Percentiles rank a stretch among this genome's conserved stretches.
phyloP scores from a whole-genome alignment of 2,797 vertebrate genomes.

The Sebastes oblongus region DNA sequence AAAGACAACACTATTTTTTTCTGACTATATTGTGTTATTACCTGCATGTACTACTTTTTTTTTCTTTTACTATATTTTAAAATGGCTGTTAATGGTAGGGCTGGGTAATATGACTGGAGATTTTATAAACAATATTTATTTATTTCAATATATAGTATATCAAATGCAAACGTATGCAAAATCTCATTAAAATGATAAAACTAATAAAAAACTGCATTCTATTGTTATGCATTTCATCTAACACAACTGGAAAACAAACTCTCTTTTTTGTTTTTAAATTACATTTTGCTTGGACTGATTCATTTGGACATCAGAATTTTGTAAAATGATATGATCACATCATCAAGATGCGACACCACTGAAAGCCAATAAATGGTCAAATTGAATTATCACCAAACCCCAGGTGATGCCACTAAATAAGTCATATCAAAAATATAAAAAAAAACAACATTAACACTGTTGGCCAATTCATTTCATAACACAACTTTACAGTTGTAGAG shows the following conservation, averaged over 20 bases:
- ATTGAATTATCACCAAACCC: neutral
- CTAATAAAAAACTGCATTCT: neutral
- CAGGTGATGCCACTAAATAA: neutral
- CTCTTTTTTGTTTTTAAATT: neutral
- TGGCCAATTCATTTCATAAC: constrained; percentile 16
- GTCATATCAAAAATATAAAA: neutral
- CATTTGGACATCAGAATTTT: neutral
- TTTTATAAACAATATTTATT: neutral
- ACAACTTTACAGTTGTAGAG: constrained; percentile 13
- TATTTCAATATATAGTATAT: neutral
- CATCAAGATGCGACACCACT: neutral
- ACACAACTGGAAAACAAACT: neutral
- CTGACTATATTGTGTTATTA: neutral
- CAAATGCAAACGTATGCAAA: neutral
- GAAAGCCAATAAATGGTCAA: neutral
- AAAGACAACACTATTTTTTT: neutral
- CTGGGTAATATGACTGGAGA: neutral
- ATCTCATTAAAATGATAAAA: neutral
- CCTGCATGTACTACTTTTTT: neutral
- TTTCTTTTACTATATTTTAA: neutral
- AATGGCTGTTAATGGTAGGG: neutral
- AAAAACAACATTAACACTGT: neutral
- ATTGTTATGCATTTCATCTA: neutral
- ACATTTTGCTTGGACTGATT: neutral
- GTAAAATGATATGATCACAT: neutral